Conservation (phyloP, 2,888 invertebrate genomes). For the Diarsia mendica region DNA sequence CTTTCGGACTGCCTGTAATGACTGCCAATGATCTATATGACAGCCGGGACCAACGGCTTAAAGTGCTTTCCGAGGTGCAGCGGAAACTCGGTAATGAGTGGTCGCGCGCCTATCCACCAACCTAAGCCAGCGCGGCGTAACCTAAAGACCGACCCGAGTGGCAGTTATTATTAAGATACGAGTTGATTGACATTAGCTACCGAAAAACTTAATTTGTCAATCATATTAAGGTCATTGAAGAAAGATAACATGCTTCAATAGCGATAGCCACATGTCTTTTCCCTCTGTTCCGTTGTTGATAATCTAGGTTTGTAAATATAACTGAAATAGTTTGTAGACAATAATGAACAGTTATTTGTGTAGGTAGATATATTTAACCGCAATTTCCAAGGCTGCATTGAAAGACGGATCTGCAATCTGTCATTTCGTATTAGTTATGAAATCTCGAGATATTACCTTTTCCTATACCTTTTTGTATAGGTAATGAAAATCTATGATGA, state of each 20-base stretch:
- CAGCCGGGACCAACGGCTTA: no score
- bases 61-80: no score
- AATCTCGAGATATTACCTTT: not conserved
- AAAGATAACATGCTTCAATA: not conserved
- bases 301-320: constrained; percentile 2
- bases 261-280: not conserved
- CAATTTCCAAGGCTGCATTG: constrained; percentile 27
- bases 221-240: not conserved
- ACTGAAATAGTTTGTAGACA: not conserved
- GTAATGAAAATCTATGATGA: not conserved
- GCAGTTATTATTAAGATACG: no score
- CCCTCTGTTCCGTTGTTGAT: not conserved
- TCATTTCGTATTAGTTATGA: not conserved
- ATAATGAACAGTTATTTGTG: not conserved
- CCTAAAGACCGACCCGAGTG: no score
- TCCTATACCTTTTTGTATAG: not conserved
- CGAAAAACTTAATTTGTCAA: not conserved
- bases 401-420: constrained; percentile 5
- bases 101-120: no score
- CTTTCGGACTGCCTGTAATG: no score
- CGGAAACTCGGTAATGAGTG: no score
- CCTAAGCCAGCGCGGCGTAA: no score
- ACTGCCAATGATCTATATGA: no score
- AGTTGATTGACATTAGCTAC: not conserved
- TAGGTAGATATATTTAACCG: constrained; percentile 32